A percentile compares a stretch with the other conserved stretches of the same genome.
Evolutionary conservation across 2,797 vertebrate species (phyloP).

Genomic region (Acrossocheilus wenchowensis): DNA sequence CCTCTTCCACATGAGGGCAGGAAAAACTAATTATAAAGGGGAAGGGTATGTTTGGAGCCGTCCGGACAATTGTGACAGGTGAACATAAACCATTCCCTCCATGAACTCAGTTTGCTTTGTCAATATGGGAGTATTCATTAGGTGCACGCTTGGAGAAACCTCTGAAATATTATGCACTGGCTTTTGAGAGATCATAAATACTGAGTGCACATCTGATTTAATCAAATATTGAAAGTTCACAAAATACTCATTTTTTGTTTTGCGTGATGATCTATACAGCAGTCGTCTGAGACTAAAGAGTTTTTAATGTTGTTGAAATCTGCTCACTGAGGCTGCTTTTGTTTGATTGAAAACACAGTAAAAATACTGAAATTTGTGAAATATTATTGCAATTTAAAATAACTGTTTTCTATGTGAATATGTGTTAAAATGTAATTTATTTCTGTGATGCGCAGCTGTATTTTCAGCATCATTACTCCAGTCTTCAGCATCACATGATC

Average conservation of each 20-base stretch:
- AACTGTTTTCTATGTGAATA: not conserved
- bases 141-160: not conserved
- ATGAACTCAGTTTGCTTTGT: constrained; percentile 27
- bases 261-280: not conserved
- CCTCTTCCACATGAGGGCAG: constrained; percentile 36
- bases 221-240: not conserved
- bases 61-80: constrained; percentile 40
- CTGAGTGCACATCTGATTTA: not conserved
- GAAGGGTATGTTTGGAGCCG: constrained; percentile 39
- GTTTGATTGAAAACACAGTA: not conserved
- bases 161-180: not conserved
- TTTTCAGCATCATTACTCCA: not conserved
- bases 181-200: constrained; percentile 8
- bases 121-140: constrained; percentile 19
- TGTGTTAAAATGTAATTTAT: not conserved
- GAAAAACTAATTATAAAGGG: constrained; percentile 27
- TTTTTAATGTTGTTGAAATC: not conserved
- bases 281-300: no score
- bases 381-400: not conserved
- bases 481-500: not conserved
- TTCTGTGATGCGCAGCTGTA: not conserved
- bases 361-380: not conserved
- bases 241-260: not conserved
- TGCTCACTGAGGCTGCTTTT: not conserved
- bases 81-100: constrained; percentile 35